Evolutionary conservation across 2,797 vertebrate genomes (phyloP).

Genomic region (Phoebastria nigripes): DNA sequence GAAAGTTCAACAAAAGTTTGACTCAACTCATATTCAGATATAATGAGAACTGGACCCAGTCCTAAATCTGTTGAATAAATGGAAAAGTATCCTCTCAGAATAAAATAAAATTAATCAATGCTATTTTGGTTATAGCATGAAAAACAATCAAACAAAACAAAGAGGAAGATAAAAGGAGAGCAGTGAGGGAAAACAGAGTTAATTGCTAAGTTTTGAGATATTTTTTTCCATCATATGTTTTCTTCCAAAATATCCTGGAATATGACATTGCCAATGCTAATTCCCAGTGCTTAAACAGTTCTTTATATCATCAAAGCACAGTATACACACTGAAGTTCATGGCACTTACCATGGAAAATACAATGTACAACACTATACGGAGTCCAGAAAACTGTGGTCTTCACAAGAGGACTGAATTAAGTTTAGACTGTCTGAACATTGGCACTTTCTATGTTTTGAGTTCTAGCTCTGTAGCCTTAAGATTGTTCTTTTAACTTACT

Average conservation of each 20-base stretch:
- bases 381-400: neutral
- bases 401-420: neutral
- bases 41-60: neutral
- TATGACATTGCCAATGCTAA: neutral
- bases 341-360: neutral
- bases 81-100: slow-evolving; percentile 10
- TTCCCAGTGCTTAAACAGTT: neutral
- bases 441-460: neutral
- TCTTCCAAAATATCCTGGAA: slow-evolving; percentile 18
- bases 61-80: slow-evolving; percentile 30
- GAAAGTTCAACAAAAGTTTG: slow-evolving; percentile 48
- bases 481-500: neutral
- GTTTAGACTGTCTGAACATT: neutral
- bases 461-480: neutral
- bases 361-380: neutral
- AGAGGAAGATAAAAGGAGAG: slow-evolving; percentile 5
- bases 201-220: neutral
- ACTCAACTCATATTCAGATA: neutral
- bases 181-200: neutral
- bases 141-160: slow-evolving; percentile 18
- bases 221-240: neutral
- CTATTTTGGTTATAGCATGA: slow-evolving; percentile 14
- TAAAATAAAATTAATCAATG: slow-evolving; percentile 36
- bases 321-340: neutral
- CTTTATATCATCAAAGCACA: neutral